phyloP scores from a whole-genome alignment of 2,888 invertebrate genomes.

The Argyresthia albistria region DNA sequence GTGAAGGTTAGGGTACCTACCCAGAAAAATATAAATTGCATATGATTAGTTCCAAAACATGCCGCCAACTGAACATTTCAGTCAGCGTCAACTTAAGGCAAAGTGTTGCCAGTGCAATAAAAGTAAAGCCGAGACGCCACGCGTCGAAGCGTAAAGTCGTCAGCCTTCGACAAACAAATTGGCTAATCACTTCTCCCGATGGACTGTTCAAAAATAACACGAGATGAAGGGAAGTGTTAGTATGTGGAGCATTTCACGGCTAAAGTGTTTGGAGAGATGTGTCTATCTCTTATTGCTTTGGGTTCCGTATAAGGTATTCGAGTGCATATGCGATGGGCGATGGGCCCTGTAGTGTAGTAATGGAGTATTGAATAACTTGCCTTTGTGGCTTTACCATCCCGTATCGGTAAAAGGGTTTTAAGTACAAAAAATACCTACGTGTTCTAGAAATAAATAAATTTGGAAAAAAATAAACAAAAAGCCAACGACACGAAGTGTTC shows the following conservation, averaged over 20 bases:
- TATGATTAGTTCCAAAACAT: neutral
- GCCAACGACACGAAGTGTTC: constrained; percentile 41
- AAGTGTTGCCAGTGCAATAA: constrained; percentile 61
- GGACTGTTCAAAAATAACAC: neutral
- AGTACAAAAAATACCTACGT: too few relatives aligned
- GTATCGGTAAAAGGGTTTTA: too few relatives aligned
- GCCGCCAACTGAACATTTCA: neutral
- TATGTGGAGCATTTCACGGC: too few relatives aligned
- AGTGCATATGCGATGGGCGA: too few relatives aligned
- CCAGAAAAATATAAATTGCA: neutral
- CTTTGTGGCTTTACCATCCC: too few relatives aligned
- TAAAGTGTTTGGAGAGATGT: too few relatives aligned
- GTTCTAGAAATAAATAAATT: too few relatives aligned
- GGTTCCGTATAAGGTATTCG: too few relatives aligned
- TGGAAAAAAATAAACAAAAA: too few relatives aligned
- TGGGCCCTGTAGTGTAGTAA: too few relatives aligned
- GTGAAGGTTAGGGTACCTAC: neutral
- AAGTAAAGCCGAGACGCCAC: constrained; percentile 34
- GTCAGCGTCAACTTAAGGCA: constrained; percentile 21
- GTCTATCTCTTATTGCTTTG: too few relatives aligned
- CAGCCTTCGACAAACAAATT: constrained; percentile 54
- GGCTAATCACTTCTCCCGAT: constrained; percentile 45
- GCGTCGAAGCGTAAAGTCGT: constrained; percentile 25
- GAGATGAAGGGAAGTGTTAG: neutral
- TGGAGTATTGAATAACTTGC: too few relatives aligned